phyloP scores from a whole-genome alignment of 1,140 invertebrate species.

The Drosophila sucinea region DNA sequence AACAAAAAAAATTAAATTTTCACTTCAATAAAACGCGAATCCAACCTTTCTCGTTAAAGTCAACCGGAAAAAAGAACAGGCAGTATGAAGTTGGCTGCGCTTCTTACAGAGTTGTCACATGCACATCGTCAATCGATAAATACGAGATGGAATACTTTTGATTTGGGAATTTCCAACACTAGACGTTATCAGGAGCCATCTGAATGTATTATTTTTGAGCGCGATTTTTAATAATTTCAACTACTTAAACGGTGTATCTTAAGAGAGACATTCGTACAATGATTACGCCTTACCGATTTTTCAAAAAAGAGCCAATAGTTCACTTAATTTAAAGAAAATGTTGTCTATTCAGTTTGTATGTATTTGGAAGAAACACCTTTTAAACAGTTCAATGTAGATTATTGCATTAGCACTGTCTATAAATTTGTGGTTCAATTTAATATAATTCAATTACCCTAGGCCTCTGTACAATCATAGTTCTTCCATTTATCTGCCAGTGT shows the following conservation, averaged over 20 bases:
- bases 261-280: no score
- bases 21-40: slow-evolving; percentile 56
- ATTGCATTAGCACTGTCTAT: no score
- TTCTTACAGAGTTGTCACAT: slow-evolving; percentile 39
- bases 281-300: no score
- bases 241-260: no score
- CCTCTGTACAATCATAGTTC: slow-evolving; percentile 66
- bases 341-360: no score
- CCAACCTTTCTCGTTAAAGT: slow-evolving; percentile 83
- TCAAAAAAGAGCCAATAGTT: no score
- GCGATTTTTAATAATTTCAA: neutral
- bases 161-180: neutral
- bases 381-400: no score
- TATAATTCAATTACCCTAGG: neutral
- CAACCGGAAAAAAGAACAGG: slow-evolving; percentile 83
- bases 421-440: neutral
- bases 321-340: no score
- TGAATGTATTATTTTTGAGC: neutral
- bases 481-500: slow-evolving; percentile 70
- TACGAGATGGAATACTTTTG: neutral
- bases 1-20: slow-evolving; percentile 50
- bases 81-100: slow-evolving; percentile 74
- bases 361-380: no score
- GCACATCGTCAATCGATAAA: slow-evolving; percentile 6
- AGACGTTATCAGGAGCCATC: neutral